A percentile compares a stretch with the other conserved stretches of the same genome.
phyloP scores from a whole-genome alignment of 1,140 invertebrate genomes.

The Globodera rostochiensis region DNA sequence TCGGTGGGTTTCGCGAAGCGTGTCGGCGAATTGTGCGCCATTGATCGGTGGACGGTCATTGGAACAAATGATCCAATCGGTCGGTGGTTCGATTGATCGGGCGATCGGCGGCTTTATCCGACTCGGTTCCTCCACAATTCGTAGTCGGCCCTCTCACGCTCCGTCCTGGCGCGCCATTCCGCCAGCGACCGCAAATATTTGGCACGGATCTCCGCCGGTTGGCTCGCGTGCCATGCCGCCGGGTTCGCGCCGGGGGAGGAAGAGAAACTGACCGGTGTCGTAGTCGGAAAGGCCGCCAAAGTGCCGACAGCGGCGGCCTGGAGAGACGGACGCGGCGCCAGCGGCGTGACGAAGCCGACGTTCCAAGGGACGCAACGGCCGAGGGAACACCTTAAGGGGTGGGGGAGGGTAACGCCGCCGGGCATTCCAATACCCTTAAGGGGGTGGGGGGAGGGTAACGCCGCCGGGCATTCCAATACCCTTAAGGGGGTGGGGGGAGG shows the following conservation, averaged over 20 bases:
- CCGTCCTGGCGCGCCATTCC: constrained; percentile 18
- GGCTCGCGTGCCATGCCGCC: constrained; percentile 27
- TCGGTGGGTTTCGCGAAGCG: neutral
- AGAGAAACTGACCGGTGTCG: constrained; percentile 3
- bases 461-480: too few species aligned
- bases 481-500: too few species aligned
- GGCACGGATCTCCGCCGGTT: constrained; percentile 27
- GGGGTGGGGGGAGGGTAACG: too few species aligned
- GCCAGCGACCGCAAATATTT: constrained; percentile 32
- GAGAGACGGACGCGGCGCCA: constrained; percentile 38
- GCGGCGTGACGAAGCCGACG: constrained; percentile 34
- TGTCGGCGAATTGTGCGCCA: too few species aligned
- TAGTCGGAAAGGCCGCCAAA: neutral
- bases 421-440: too few species aligned
- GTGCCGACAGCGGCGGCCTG: neutral
- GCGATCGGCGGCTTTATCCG: neutral
- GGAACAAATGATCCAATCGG: too few species aligned
- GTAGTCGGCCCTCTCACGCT: constrained; percentile 14
- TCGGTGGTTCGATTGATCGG: neutral
- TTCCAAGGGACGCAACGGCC: constrained; percentile 64
- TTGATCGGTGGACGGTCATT: too few species aligned
- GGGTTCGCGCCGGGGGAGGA: constrained; percentile 19
- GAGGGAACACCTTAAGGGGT: constrained; percentile 29
- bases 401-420: neutral
- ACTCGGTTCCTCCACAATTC: constrained; percentile 1